phyloP scores from a whole-genome alignment of 2,797 vertebrate species.

The Enteromius viviparus region DNA sequence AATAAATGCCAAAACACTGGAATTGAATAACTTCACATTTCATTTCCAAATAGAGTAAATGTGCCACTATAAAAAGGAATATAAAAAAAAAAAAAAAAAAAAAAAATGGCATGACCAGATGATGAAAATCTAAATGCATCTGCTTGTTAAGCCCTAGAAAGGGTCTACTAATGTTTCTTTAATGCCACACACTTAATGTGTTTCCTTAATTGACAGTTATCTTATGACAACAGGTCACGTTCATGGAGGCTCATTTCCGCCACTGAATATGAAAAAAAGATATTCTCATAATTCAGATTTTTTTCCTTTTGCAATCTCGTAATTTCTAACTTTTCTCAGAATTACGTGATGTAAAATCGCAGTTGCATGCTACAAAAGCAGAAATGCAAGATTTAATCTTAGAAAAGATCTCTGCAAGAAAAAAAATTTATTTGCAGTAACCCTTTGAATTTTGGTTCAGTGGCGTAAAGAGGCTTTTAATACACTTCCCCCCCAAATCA shows the following conservation, averaged over 20 bases:
- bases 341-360: too few relatives aligned
- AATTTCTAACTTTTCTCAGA: too few relatives aligned
- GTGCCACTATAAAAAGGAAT: background rate
- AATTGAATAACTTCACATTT: background rate
- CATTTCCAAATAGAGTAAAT: background rate
- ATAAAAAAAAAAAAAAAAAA: background rate
- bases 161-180: background rate
- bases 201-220: background rate
- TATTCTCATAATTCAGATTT: background rate
- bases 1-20: background rate
- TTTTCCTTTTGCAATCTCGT: background rate
- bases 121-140: background rate
- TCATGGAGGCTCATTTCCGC: background rate
- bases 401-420: too few relatives aligned
- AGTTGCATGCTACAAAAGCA: background rate
- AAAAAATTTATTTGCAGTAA: background rate
- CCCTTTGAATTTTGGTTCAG: background rate
- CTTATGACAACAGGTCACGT: background rate
- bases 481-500: background rate
- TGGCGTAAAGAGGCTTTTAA: background rate
- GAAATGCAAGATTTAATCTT: background rate
- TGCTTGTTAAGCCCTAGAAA: background rate
- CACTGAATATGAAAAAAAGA: background rate
- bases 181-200: constrained; percentile 14
- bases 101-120: background rate